Percentiles rank a stretch among this genome's conserved stretches.
These are phyloP conservation scores for Drosophila dives DNA, from an alignment of 2,888 invertebrate genomes.

Conservation along the genomic window DNA sequence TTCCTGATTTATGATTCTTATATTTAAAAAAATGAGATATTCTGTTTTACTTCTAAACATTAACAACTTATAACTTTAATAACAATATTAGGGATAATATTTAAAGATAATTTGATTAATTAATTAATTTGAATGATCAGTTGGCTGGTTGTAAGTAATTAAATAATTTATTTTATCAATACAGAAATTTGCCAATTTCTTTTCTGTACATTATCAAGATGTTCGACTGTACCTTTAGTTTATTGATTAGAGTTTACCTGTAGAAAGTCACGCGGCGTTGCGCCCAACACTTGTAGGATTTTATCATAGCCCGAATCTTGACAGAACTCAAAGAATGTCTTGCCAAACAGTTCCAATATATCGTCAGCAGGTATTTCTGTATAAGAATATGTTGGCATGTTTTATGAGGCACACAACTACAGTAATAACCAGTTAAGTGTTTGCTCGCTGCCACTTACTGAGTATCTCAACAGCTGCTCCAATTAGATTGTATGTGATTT, in stretches of 20 bases:
- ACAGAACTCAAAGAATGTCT: slow-evolving; percentile 98
- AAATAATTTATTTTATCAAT: not conserved
- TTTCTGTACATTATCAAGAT: not conserved
- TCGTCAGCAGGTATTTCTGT: slow-evolving; percentile 95
- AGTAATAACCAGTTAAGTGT: slow-evolving; percentile 26
- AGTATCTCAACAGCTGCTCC: slow-evolving; percentile 96
- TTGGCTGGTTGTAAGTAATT: not conserved
- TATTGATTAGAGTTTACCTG: slow-evolving; percentile 87
- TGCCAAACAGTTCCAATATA: slow-evolving; percentile 95
- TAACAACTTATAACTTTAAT: not conserved
- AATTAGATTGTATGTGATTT: slow-evolving; percentile 96
- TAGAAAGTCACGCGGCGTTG: slow-evolving; percentile 97
- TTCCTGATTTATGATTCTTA: not conserved
- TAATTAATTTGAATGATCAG: not conserved
- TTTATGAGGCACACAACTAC: slow-evolving; percentile 25
- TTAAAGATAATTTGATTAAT: no score
- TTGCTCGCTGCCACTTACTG: slow-evolving; percentile 87
- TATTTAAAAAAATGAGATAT: not conserved
- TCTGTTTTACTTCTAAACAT: not conserved
- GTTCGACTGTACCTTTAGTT: not conserved
- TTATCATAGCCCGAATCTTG: slow-evolving; percentile 99
- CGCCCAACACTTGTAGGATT: slow-evolving; percentile 96
- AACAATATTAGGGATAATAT: not conserved
- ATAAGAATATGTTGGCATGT: not conserved
- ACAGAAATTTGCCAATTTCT: no score